Evolutionary conservation across 2,113 vertebrate genomes (phyloP), one percentile per base, ranked within the genome.

Genomic region (Heptranchias perlo): DNA sequence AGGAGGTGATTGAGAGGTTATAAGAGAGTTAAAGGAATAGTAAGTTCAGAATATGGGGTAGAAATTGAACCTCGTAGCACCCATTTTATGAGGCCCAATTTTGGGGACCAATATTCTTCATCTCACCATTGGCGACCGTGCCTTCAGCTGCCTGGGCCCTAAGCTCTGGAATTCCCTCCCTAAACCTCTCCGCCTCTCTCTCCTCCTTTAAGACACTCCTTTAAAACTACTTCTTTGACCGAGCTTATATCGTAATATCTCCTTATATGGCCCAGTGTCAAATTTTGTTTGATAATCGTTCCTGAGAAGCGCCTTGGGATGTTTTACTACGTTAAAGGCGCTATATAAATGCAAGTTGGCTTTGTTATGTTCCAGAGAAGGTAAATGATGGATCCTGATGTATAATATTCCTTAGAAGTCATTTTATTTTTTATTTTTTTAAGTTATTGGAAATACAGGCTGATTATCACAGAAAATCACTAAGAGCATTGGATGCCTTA

Each of bases 361-460:
- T n/a, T 52, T 25, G 47, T 31, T 23, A 54, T 52, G 47, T 2
- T 54, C 47, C 23, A 11, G 47, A 52, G 47, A 28, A 87, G 23
- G 4, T 86, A 21, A 7, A 0, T 49, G 4, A 39, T 49, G 82
- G 25, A 16, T 35, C 28, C 13, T 35, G 87, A 58, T 10, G 11
- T 16, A 39, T 13, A 78, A 39, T 0, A 18, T 82, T 18, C n/a
- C 23, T 23, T 16, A 21, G 2, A 62, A 39, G 28, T 61, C 62
- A 62, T 86, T 21, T 35, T 0, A 96, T 39, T 96, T 13, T 0
- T 96, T 95, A 97, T 18, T 96, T 54, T 1, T 96, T 16, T 97
- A 93, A 99, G 99, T 97, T 99, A 69, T 97, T 99, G 73, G 99
- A 99, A 97, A 98, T 99, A 49, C 99, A 99, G 96, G 98, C 99